phyloP scores from a whole-genome alignment of 2,888 invertebrate species.

The Drosophila barbarae region DNA sequence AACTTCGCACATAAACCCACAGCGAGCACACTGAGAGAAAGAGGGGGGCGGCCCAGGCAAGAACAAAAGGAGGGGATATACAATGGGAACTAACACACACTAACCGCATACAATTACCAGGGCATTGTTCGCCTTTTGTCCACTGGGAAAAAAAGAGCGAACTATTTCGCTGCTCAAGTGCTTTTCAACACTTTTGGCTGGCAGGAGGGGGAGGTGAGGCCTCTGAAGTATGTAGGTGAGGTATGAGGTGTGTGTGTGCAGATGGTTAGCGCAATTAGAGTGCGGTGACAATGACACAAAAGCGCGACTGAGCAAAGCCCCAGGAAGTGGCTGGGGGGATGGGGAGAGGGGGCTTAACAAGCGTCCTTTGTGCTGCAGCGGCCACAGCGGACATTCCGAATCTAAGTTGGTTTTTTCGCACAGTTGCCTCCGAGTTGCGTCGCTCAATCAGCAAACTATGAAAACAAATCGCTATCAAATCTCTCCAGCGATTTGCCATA shows the following conservation, averaged over 20 bases:
- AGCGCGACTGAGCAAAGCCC: constrained; percentile 59
- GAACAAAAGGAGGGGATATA: constrained; percentile 45
- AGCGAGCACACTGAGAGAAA: constrained; percentile 37
- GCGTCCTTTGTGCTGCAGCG: constrained; percentile 56
- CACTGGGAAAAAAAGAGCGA: constrained; percentile 38
- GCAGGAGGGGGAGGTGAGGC: background rate
- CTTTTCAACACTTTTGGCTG: constrained; percentile 55
- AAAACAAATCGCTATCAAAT: constrained; percentile 30
- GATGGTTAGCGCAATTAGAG: constrained; percentile 71
- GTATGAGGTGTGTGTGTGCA: constrained; percentile 24
- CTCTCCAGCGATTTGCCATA: constrained; percentile 7
- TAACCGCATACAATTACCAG: constrained; percentile 66
- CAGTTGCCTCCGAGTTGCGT: constrained; percentile 5
- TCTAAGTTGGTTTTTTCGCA: constrained; percentile 18
- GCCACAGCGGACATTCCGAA: constrained; percentile 9
- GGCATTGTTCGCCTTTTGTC: constrained; percentile 63
- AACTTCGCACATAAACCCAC: constrained; percentile 52
- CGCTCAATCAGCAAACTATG: constrained; percentile 30
- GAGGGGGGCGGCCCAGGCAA: constrained; percentile 35
- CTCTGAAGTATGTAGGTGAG: too few species aligned
- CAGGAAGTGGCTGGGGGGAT: constrained; percentile 46
- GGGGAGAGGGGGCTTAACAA: constrained; percentile 51
- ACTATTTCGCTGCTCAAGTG: constrained; percentile 61
- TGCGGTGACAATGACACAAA: constrained; percentile 73
- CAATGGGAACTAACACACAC: constrained; percentile 47